Evolutionary conservation across 2,797 vertebrate species (phyloP), one percentile per base, ranked within the genome.

Genomic region (Malurus leucopterus): DNA sequence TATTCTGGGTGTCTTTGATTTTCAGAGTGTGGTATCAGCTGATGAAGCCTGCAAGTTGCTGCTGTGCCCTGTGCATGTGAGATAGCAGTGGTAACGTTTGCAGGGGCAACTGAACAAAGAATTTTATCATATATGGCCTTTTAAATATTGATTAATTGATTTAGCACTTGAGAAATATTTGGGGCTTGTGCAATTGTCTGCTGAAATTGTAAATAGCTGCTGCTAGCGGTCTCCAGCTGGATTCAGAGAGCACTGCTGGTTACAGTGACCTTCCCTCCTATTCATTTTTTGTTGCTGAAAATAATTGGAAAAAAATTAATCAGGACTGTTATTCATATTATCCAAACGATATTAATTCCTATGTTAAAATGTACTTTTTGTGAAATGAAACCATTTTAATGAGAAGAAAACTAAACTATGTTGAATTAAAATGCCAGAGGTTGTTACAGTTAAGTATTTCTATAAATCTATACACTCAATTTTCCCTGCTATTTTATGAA

Each of bases 101-200:
- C n/a, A 83, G 76, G 70, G 41, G 59, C 41, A 86, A 63, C 30
- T 13, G 18, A 78, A 81, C 0, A 29, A 91, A 93, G 23, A 63
- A 49, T 79, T 84, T 67, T 67, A 67, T 82, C 23, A 9, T 93
- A 74, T 67, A 34, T 76, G 47, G 57, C 75, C 81, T 86, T 91
- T 91, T 88, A 79, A 88, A 84, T 90, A 88, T 68, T 90, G 74
- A 64, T 58, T 91, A 71, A 88, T 88, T 82, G 74, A 74, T 91
- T 90, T 90, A 90, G 50, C 26, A 36, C 54, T 84, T 84, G 29
- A 86, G 89, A 91, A 95, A 74, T 90, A 77, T 86, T 93, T 91
- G 64, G 32, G 51, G 36, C 57, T 63, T 71, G 68, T 77, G 84
- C 64, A 64, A 81, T 86, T 88, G 50, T 65, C 84, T 91, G 18